A percentile compares a stretch with the other conserved stretches of the same genome.
These are phyloP conservation scores for Rhipidura dahli DNA, from an alignment of 2,113 vertebrate genomes.

Conservation along the genomic window DNA sequence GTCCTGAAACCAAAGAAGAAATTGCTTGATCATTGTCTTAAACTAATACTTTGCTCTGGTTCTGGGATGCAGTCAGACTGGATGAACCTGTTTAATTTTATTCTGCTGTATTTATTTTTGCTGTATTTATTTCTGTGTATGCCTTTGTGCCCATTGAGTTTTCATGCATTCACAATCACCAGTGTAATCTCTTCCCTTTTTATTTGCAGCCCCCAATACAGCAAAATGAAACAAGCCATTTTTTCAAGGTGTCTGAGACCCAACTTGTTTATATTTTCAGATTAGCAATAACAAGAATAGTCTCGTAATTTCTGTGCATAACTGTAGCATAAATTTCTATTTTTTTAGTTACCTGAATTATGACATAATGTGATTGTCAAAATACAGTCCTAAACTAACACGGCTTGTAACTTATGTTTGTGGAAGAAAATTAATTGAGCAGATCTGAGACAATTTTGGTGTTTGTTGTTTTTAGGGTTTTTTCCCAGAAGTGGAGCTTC, in stretches of 20 bases:
- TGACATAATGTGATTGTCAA: not conserved
- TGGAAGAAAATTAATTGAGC: not conserved
- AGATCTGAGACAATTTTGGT: not conserved
- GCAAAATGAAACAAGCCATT: not conserved
- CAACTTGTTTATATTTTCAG: not conserved
- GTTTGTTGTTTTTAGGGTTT: not conserved
- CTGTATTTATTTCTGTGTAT: not conserved
- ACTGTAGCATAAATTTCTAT: not conserved
- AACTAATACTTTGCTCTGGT: not conserved
- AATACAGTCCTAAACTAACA: not conserved
- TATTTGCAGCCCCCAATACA: not conserved
- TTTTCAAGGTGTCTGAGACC: not conserved
- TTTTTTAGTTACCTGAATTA: not conserved
- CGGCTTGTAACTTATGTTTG: not conserved
- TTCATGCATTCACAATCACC: not conserved
- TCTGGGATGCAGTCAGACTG: not conserved
- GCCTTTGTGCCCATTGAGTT: not conserved
- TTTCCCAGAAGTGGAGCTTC: not conserved
- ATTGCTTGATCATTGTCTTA: not conserved
- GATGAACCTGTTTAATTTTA: not conserved
- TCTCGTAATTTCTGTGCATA: not conserved
- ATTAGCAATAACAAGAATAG: not conserved
- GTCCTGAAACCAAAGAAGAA: not conserved
- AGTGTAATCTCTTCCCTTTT: not conserved
- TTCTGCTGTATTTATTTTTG: not conserved